phyloP scores from a whole-genome alignment of 2,888 invertebrate genomes.

The Sympetrum striolatum region DNA sequence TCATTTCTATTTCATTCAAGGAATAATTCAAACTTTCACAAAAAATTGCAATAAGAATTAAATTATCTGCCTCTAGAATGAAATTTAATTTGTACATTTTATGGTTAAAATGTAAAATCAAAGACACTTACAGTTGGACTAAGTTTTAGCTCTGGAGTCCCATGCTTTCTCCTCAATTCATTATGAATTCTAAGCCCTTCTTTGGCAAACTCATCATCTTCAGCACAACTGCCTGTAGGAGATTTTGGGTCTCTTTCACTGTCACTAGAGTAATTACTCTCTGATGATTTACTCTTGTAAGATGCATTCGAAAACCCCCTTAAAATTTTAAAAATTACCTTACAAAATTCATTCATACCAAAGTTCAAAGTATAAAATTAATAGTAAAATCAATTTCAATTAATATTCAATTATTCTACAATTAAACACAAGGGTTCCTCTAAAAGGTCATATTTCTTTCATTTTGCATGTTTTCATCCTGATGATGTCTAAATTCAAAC shows the following conservation, averaged over 20 bases:
- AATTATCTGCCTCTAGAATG: background rate
- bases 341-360: too few relatives aligned
- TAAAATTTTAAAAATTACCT: background rate
- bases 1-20: too few relatives aligned
- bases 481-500: too few relatives aligned
- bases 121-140: constrained; percentile 62
- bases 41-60: too few relatives aligned
- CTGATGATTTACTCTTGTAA: background rate
- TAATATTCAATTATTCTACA: too few relatives aligned
- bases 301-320: background rate
- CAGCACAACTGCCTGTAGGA: background rate
- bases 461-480: background rate
- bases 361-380: too few relatives aligned
- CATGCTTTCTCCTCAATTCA: constrained; percentile 67
- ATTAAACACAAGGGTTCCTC: too few relatives aligned
- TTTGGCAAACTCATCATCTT: constrained; percentile 57
- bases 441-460: too few relatives aligned
- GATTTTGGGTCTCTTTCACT: constrained; percentile 1
- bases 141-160: constrained; percentile 64
- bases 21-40: background rate
- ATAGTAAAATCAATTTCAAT: too few relatives aligned
- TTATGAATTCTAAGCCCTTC: constrained; percentile 68
- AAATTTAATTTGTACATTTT: background rate
- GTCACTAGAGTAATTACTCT: background rate
- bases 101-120: background rate